phyloP scores from a whole-genome alignment of 2,888 invertebrate genomes.

The Tryphoninae sp. region DNA sequence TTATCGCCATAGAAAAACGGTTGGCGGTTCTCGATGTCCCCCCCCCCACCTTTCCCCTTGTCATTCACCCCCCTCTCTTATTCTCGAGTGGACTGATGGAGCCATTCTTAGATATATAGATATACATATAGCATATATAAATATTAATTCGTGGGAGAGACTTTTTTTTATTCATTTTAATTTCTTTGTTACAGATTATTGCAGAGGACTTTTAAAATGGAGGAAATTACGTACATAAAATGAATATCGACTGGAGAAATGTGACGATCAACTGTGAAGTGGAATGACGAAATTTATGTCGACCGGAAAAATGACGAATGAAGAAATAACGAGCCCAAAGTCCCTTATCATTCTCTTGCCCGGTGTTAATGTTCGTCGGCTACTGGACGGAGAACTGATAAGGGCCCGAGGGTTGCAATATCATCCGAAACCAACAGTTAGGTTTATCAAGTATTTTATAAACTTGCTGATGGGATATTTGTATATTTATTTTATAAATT shows the following conservation, averaged over 20 bases:
- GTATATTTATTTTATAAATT: too few relatives aligned
- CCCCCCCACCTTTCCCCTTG: neutral
- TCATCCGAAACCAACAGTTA: constrained; percentile 70
- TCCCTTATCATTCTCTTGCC: constrained; percentile 98
- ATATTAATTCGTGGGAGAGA: too few relatives aligned
- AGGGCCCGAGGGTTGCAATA: constrained; percentile 91
- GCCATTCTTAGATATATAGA: too few relatives aligned
- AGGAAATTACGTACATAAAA: too few relatives aligned
- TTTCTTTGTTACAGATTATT: too few relatives aligned
- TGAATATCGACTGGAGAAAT: too few relatives aligned
- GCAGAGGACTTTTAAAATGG: too few relatives aligned
- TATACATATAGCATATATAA: too few relatives aligned
- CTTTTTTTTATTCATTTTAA: too few relatives aligned
- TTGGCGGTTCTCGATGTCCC: constrained; percentile 64
- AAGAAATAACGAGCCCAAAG: constrained; percentile 76
- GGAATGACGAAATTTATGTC: neutral
- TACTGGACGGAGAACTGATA: constrained; percentile 99
- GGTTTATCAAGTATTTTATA: neutral
- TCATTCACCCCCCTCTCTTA: too few relatives aligned
- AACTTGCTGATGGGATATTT: too few relatives aligned
- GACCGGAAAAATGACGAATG: neutral
- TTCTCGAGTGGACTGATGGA: neutral
- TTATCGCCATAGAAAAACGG: constrained; percentile 72
- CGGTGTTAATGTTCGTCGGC: constrained; percentile 87
- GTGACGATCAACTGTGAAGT: too few relatives aligned